Base-by-base conservation (phyloP, 2,888 invertebrate species). In the Leptinotarsa rubiginosa region DNA sequence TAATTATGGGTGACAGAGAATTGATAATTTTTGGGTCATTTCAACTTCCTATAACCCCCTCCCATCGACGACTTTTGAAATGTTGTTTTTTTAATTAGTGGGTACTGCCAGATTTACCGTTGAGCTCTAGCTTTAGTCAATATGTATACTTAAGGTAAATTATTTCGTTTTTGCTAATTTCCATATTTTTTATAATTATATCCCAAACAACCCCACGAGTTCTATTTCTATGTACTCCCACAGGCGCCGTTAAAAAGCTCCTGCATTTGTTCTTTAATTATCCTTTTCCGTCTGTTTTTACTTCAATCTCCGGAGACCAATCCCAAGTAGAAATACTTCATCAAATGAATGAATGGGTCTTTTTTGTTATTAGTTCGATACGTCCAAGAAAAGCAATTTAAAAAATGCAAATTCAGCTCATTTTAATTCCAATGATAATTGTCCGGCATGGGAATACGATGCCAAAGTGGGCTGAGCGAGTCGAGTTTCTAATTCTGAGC, bases 371-470 rank as follows among this genome's bases (percentile, higher is more conserved):
- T 47, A 62, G 69, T 69, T 69, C 20, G 56, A 69, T 69, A 20
- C 56, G 18, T 3, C 47, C 15, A 56, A 69, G 18, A 15, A 56
- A 69, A n/a, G 56, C 56, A 56, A 69, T 69, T 69, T 56, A 69
- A 54, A 47, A 25, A 68, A 68, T 68, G 52, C 54, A 54, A 68
- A 54, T 62, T 41, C 62, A 16, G 62, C 13, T 31, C 67, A 25
- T 72, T 72, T 68, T 59, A 72, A 68, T 72, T 56, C 67, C 49
- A 67, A 72, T 68, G 72, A 50, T 67, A 56, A 72, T 72, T 54
- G 59, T 72, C 65, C 49, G 68, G 59, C 59, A 67, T 72, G 68
- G 72, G 68, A 72, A 68, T 67, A 72, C 67, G 69, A 69, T 56
- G 47, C 47, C 56, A n/a, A 41, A 52, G 68, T 56, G 16, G 69